phyloP scores from a whole-genome alignment of 2,113 vertebrate genomes.

The Ptilorrhoa leucosticta region DNA sequence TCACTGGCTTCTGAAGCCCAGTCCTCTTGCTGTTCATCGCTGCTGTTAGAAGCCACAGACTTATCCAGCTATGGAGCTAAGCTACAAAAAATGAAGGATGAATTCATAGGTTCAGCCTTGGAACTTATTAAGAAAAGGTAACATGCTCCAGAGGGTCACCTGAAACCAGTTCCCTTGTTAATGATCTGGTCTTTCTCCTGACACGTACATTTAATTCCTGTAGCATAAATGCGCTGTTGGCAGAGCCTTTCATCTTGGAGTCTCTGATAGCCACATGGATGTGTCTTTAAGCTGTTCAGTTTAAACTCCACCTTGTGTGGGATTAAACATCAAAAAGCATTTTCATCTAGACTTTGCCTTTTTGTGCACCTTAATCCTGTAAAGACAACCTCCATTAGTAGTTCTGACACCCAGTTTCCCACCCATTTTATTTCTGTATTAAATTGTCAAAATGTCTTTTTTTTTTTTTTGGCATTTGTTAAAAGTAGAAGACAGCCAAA shows the following conservation, averaged over 20 bases:
- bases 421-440: neutral
- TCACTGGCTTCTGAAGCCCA: conserved; percentile 70
- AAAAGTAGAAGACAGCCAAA: neutral
- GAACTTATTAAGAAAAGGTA: conserved; percentile 93
- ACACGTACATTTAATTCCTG: neutral
- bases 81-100: conserved; percentile 89
- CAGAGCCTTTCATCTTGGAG: neutral
- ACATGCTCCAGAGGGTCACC: conserved; percentile 14
- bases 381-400: neutral
- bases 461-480: neutral
- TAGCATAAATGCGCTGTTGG: neutral
- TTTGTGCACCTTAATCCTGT: neutral
- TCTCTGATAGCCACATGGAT: neutral
- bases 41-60: conserved; percentile 84
- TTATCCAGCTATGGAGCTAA: conserved; percentile 86
- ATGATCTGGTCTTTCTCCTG: neutral
- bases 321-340: conserved; percentile 4
- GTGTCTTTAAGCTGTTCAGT: neutral
- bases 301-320: neutral
- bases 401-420: neutral
- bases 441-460: neutral
- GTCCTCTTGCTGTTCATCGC: conserved; percentile 85
- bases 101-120: conserved; percentile 84
- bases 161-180: conserved; percentile 11
- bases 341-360: neutral